Base-by-base conservation (phyloP, 2,888 invertebrate species). In the Hipparchia sbordonii region DNA sequence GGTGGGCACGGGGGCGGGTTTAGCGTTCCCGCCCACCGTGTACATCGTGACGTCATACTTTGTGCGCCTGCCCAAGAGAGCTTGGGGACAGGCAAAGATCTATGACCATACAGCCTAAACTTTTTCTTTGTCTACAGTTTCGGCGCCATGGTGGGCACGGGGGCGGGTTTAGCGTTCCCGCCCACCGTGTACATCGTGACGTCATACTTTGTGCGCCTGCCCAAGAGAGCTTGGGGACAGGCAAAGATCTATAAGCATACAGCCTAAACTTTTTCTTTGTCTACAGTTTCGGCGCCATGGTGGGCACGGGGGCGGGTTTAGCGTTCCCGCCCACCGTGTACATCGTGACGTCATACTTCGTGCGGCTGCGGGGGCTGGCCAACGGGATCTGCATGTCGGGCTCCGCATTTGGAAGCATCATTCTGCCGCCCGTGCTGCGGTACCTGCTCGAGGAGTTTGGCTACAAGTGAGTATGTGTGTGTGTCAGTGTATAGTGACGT, bases 11-110 rank as follows among this genome's bases (percentile, higher is more conserved):
- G 98, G 98, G 7, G 97, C 97, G 0, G 98, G 98, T 0, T 89
- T 98, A 8, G 96, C 97, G 0, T 98, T 98, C 90, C 98, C 98
- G 0, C 97, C 98, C 2, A 98, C 98, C 0, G 97, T 98, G 54
- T 97, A 98, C 89, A 97, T 98, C 79, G 97, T 98, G 78, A 97
- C 97, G 68, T 97, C 97, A 74, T 98, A 98, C 90, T 98, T 98
- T 88, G 96, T 97, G 60, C 95, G 95, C 65, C 90, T 96, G 9
- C 94, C 23, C 23, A 23, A 23, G 23, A 23, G 0, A 23, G 23
- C 23, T 23, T 23, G 23, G 23, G 23, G 23, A 23, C 23, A 23
- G 23, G 23, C 23, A 23, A 23, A 23, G 23, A 23, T 23, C 23
- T 23, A 23, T 23, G 23, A 23, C 23, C 23, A 23, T 23, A 23